These are phyloP conservation scores for Larimichthys polyactis DNA, from an alignment of 2,113 vertebrate species.

Conservation along the genomic window DNA sequence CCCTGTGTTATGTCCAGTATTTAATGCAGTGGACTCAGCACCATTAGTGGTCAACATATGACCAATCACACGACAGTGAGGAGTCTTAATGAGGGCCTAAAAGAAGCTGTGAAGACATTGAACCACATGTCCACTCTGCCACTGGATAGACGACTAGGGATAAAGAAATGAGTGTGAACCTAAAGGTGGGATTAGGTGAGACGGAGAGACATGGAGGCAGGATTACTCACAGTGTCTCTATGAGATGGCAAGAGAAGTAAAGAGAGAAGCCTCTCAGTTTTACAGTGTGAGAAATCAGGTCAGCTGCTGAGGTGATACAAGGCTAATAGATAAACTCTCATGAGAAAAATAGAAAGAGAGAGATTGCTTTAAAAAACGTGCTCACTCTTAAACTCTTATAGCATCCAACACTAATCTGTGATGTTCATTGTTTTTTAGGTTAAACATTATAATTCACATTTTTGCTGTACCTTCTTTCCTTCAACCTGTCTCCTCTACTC, in stretches of 20 bases:
- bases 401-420: constrained; percentile 2
- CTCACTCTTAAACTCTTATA: background rate
- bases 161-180: background rate
- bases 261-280: constrained; percentile 29
- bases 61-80: constrained; percentile 6
- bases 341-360: constrained; percentile 5
- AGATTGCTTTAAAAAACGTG: background rate
- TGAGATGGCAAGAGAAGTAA: background rate
- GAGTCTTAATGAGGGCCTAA: constrained; percentile 14
- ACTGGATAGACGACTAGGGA: background rate
- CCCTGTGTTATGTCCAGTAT: background rate
- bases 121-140: constrained; percentile 7
- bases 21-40: background rate
- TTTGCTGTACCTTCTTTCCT: background rate
- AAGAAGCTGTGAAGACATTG: constrained; percentile 14
- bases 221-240: constrained; percentile 32
- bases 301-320: constrained; percentile 41
- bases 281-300: constrained; percentile 57
- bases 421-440: constrained; percentile 16
- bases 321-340: constrained; percentile 19
- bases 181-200: constrained; percentile 39
- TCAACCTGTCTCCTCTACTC: constrained; percentile 40
- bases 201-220: constrained; percentile 25
- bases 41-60: constrained; percentile 34
- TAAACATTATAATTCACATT: constrained; percentile 14